phyloP scores from a whole-genome alignment of 2,888 invertebrate genomes.

The Octodonta nipae region DNA sequence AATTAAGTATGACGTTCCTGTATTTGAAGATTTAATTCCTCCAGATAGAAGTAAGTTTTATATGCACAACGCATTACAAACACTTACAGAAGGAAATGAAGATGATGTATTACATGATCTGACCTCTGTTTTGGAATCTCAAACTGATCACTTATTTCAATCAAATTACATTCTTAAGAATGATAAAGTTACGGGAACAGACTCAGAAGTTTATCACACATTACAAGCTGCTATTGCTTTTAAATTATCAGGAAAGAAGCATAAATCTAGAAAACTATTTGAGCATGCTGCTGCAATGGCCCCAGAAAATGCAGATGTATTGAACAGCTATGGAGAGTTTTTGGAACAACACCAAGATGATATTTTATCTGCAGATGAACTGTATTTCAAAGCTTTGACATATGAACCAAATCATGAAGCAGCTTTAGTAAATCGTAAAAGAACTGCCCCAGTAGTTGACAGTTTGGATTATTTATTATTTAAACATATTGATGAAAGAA shows the following conservation, averaged over 20 bases:
- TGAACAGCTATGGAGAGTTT: constrained; percentile 87
- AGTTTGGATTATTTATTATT: constrained; percentile 72
- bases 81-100: constrained; percentile 19
- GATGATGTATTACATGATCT: constrained; percentile 25
- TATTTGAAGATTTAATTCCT: constrained; percentile 33
- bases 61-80: constrained; percentile 17
- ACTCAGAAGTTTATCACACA: constrained; percentile 69
- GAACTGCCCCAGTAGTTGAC: constrained; percentile 80
- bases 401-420: constrained; percentile 71
- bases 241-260: constrained; percentile 65
- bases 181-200: constrained; percentile 30
- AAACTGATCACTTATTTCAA: constrained; percentile 12
- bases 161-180: no score
- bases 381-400: constrained; percentile 73
- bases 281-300: constrained; percentile 85
- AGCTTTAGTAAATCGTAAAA: constrained; percentile 65
- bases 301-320: constrained; percentile 81
- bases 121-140: constrained; percentile 23
- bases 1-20: constrained; percentile 22
- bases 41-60: constrained; percentile 21
- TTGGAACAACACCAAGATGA: constrained; percentile 77
- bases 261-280: constrained; percentile 74
- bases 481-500: constrained; percentile 67
- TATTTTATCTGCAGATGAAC: constrained; percentile 77
- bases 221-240: constrained; percentile 75